These are phyloP conservation scores for Cercopithecus petaurista DNA, from an alignment of 2,797 vertebrate species.

Conservation along the genomic window DNA sequence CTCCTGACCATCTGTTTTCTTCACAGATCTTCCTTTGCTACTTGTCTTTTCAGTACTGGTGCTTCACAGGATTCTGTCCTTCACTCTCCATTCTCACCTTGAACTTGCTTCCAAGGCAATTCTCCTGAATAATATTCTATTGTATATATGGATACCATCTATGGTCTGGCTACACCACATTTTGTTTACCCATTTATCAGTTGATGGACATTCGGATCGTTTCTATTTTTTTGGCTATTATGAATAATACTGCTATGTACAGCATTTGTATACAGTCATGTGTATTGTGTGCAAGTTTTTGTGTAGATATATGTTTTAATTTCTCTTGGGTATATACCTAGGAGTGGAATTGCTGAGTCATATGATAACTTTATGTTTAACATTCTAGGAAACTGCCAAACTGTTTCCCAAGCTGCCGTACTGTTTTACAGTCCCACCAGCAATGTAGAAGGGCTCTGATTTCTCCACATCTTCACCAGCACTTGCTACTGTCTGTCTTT, in stretches of 20 bases:
- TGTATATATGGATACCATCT: neutral
- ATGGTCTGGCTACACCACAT: neutral
- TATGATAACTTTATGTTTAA: neutral
- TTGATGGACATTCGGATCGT: neutral
- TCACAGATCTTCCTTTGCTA: neutral
- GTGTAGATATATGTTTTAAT: neutral
- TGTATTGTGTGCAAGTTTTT: neutral
- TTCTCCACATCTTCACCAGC: neutral
- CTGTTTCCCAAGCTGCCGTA: neutral
- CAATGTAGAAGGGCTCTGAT: neutral
- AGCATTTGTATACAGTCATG: neutral
- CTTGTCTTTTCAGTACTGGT: neutral
- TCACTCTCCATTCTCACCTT: neutral
- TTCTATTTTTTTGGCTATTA: neutral
- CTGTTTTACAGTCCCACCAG: neutral
- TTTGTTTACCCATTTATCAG: neutral
- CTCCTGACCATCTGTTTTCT: neutral
- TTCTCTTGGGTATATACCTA: neutral
- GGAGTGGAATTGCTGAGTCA: neutral
- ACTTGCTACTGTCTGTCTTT: neutral
- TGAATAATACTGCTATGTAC: neutral
- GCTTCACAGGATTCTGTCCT: neutral
- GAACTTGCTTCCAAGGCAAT: neutral
- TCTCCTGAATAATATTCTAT: neutral
- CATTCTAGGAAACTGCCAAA: neutral